Evolutionary conservation across 2,113 vertebrate genomes (phyloP).

Genomic region (Lasiurus borealis): DNA sequence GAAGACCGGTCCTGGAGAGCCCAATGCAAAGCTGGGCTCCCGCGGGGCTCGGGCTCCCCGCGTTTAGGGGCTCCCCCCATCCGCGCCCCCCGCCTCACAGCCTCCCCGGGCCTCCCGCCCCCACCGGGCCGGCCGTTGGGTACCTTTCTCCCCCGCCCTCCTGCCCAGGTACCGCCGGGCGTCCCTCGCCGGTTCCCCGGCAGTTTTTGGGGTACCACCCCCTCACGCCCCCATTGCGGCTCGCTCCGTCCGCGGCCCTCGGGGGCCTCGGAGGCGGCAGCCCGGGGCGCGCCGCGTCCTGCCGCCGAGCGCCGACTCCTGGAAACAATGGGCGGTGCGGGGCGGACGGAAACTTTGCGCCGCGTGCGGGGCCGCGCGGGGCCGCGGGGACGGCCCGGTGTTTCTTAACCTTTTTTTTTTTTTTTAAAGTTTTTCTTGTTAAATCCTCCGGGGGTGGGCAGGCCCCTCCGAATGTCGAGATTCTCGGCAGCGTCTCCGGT

Average conservation of each 20-base stretch:
- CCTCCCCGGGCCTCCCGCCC: too few species aligned
- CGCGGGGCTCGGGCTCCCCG: constrained; percentile 75
- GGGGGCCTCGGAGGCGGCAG: constrained; percentile 53
- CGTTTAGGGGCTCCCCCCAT: constrained; percentile 58
- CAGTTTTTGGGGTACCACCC: too few species aligned
- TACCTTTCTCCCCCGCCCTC: constrained; percentile 32
- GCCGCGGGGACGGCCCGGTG: constrained; percentile 67
- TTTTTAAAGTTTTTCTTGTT: constrained; percentile 58
- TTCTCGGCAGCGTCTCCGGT: constrained; percentile 46
- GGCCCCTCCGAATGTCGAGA: constrained; percentile 59
- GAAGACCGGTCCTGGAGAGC: constrained; percentile 73
- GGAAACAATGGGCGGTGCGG: constrained; percentile 83
- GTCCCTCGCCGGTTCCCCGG: not conserved
- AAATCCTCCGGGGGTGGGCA: constrained; percentile 47
- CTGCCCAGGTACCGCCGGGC: not conserved
- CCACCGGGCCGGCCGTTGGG: too few species aligned
- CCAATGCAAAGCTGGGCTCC: constrained; percentile 68
- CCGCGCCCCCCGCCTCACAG: too few species aligned
- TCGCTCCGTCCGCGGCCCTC: too few species aligned
- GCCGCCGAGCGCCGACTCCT: constrained; percentile 61
- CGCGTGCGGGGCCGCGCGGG: constrained; percentile 50
- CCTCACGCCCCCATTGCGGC: not conserved
- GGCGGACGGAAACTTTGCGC: constrained; percentile 78
- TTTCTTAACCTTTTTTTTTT: constrained; percentile 70
- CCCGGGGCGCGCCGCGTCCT: constrained; percentile 67